A percentile compares a stretch with the other conserved stretches of the same genome.
These are phyloP conservation scores for Dioctria rufipes DNA, from an alignment of 2,888 invertebrate species.

Conservation along the genomic window DNA sequence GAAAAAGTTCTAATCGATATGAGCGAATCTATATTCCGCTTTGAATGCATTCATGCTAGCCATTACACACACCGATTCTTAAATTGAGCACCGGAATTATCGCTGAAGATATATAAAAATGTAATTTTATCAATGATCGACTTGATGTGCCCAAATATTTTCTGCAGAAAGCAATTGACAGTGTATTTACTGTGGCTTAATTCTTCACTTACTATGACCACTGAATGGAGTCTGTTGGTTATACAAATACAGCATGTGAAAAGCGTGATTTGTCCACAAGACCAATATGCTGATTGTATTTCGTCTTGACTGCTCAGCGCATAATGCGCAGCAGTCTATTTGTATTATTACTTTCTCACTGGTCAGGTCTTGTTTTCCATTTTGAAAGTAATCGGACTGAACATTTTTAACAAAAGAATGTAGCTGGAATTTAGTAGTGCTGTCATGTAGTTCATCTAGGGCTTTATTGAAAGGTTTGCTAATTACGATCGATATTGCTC, in stretches of 20 bases:
- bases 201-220: slow-evolving; percentile 10
- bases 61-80: slow-evolving; percentile 61
- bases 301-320: too few species aligned
- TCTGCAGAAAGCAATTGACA: slow-evolving; percentile 13
- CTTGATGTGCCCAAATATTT: slow-evolving; percentile 56
- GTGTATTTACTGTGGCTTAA: slow-evolving; percentile 40
- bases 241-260: slow-evolving; percentile 43
- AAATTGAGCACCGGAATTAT: slow-evolving; percentile 60
- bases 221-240: slow-evolving; percentile 31
- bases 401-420: too few species aligned
- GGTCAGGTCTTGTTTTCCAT: too few species aligned
- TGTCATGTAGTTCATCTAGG: too few species aligned
- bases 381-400: too few species aligned
- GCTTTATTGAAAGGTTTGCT: too few species aligned
- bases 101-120: slow-evolving; percentile 58
- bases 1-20: slow-evolving; percentile 61
- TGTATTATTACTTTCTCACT: too few species aligned
- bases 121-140: slow-evolving; percentile 55
- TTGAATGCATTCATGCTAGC: slow-evolving; percentile 60
- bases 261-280: slow-evolving; percentile 38
- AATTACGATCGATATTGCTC: too few species aligned
- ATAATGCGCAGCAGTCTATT: too few species aligned
- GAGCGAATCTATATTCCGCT: slow-evolving; percentile 57
- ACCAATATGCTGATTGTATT: too few species aligned
- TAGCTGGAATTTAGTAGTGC: too few species aligned